Evolutionary conservation across 2,797 vertebrate genomes (phyloP), one percentile per base, ranked within the genome.

Genomic region (Tachyglossus aculeatus): DNA sequence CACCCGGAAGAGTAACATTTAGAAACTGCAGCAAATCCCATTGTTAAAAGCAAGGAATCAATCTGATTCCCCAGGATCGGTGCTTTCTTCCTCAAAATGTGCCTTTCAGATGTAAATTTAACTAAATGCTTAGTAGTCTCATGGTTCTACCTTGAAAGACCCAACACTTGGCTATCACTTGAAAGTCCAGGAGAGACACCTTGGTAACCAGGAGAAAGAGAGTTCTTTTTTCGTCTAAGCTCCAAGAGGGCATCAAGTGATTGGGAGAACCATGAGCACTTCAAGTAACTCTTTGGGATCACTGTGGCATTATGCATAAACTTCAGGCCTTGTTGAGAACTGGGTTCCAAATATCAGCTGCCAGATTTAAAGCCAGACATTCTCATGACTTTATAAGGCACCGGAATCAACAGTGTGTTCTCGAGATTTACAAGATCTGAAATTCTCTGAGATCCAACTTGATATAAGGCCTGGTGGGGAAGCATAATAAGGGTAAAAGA

Each of bases 391-490:
- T n/a, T n/a, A n/a, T n/a, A n/a, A n/a, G n/a, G n/a, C n/a, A n/a
- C n/a, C n/a, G n/a, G n/a, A n/a, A n/a, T n/a, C n/a, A n/a, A n/a
- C n/a, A n/a, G n/a, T n/a, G n/a, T n/a, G n/a, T n/a, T n/a, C n/a
- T n/a, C n/a, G n/a, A n/a, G n/a, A n/a, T n/a, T n/a, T n/a, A n/a
- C n/a, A n/a, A n/a, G n/a, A n/a, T n/a, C n/a, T n/a, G n/a, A n/a
- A n/a, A n/a, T n/a, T n/a, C n/a, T n/a, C n/a, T n/a, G n/a, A n/a
- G n/a, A n/a, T n/a, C n/a, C n/a, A n/a, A 57, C 44, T 18, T 60
- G 70, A 77, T 79, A 74, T 74, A 76, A 44, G 32, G 51, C 34
- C 56, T 14, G 41, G 27, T 38, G 31, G 22, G 55, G 9, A 24
- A 53, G 52, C 29, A 11, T 18, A 48, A 29, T 39, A 45, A 18